phyloP scores from a whole-genome alignment of 2,113 vertebrate species.

The Micromys minutus region DNA sequence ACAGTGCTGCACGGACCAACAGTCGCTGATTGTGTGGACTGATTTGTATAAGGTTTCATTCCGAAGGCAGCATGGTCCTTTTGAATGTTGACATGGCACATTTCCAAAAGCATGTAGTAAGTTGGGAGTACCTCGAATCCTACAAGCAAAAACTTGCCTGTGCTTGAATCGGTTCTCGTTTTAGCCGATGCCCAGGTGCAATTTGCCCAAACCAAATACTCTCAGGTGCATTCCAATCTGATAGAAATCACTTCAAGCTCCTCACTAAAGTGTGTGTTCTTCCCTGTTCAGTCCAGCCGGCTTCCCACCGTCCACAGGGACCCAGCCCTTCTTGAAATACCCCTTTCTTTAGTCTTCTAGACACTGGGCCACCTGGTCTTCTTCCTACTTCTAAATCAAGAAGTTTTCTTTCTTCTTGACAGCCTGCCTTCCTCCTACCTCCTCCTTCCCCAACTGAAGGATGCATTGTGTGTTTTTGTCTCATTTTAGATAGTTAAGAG shows the following conservation, averaged over 20 bases:
- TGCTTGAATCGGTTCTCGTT: neutral
- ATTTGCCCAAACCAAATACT: neutral
- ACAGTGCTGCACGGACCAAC: neutral
- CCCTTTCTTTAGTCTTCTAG: neutral
- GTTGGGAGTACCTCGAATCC: neutral
- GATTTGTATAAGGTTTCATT: constrained; percentile 16
- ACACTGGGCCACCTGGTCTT: neutral
- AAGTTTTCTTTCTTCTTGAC: neutral
- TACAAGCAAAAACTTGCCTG: constrained; percentile 24
- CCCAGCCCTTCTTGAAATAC: neutral
- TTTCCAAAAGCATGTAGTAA: constrained; percentile 28
- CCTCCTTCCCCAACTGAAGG: neutral
- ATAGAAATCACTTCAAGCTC: neutral
- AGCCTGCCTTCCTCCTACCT: neutral
- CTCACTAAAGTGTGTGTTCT: neutral
- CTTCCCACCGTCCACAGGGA: neutral
- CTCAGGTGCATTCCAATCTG: neutral
- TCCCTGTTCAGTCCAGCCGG: neutral
- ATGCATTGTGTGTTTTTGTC: neutral
- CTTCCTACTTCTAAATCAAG: neutral
- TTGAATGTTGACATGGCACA: constrained; percentile 1
- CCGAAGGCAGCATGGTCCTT: neutral
- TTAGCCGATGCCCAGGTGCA: neutral
- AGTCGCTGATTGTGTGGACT: neutral
- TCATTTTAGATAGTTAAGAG: neutral